A percentile compares a stretch with the other conserved stretches of the same genome.
Evolutionary conservation across 1,140 invertebrate genomes (phyloP).

Genomic region (Acromyrmex echinatior): DNA sequence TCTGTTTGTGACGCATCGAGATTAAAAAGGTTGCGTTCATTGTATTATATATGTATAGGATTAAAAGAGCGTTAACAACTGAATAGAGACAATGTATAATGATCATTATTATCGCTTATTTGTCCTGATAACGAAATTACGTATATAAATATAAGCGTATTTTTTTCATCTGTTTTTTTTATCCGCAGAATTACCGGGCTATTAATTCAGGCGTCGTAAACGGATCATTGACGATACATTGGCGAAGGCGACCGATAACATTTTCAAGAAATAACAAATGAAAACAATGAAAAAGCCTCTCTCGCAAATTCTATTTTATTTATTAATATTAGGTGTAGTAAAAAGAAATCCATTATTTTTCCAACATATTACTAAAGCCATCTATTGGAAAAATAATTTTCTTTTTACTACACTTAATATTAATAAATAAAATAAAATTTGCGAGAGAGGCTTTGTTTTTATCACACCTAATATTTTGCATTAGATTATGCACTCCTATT

Average conservation of each 20-base stretch:
- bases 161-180: slow-evolving; percentile 50
- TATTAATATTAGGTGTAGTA: no score
- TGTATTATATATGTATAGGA: neutral
- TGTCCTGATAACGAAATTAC: slow-evolving; percentile 14
- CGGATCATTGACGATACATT: neutral
- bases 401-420: no score
- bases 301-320: neutral
- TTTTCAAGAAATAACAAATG: neutral
- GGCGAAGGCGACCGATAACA: slow-evolving; percentile 22
- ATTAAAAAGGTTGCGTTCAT: neutral
- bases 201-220: slow-evolving; percentile 47
- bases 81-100: slow-evolving; percentile 6
- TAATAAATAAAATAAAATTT: no score
- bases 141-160: neutral
- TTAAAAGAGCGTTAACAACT: neutral
- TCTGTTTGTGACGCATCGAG: neutral
- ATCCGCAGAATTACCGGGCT: neutral
- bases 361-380: no score
- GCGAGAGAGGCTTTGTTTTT: no score
- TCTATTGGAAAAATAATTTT: no score
- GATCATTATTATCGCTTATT: slow-evolving; percentile 35
- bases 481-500: neutral
- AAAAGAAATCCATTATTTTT: no score
- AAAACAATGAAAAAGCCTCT: neutral
- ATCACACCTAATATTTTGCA: neutral